These are phyloP conservation scores for Galbula dea DNA, from an alignment of 2,113 vertebrate species.

Conservation along the genomic window DNA sequence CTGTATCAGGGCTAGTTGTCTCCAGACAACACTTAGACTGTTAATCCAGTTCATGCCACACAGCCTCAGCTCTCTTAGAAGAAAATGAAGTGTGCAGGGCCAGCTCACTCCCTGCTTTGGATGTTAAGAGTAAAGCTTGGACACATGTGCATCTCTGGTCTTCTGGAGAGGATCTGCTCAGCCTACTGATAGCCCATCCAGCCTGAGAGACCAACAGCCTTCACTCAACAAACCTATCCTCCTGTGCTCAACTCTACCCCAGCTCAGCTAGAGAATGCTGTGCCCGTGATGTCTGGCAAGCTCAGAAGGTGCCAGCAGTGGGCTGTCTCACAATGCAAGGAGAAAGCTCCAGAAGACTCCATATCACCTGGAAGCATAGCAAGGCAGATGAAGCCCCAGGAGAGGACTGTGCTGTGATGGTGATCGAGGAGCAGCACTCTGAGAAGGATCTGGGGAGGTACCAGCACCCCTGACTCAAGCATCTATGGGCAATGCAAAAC, in stretches of 20 bases:
- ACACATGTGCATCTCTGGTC: not conserved
- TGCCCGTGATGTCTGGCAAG: not conserved
- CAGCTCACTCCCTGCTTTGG: not conserved
- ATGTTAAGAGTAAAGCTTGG: not conserved
- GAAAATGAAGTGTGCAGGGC: not conserved
- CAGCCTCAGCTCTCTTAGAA: not conserved
- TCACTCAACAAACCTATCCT: rapidly evolving
- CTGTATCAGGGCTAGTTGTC: constrained; percentile 62
- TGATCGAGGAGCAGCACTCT: rapidly evolving
- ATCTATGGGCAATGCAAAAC: not conserved
- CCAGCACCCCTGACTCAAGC: not conserved
- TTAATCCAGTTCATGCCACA: not conserved
- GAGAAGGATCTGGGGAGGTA: not conserved
- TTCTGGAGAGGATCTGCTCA: not conserved
- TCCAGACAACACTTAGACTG: constrained; percentile 67
- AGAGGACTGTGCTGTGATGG: not conserved
- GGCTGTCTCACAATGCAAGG: rapidly evolving
- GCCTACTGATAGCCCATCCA: rapidly evolving
- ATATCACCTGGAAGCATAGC: not conserved
- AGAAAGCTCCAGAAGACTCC: not conserved
- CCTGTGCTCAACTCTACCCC: rapidly evolving
- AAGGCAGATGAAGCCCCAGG: not conserved
- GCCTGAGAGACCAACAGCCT: rapidly evolving
- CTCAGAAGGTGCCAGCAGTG: not conserved
- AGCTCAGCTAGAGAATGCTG: rapidly evolving